Base-by-base conservation (phyloP, 2,113 vertebrate genomes). In the Pomatostomus ruficeps region DNA sequence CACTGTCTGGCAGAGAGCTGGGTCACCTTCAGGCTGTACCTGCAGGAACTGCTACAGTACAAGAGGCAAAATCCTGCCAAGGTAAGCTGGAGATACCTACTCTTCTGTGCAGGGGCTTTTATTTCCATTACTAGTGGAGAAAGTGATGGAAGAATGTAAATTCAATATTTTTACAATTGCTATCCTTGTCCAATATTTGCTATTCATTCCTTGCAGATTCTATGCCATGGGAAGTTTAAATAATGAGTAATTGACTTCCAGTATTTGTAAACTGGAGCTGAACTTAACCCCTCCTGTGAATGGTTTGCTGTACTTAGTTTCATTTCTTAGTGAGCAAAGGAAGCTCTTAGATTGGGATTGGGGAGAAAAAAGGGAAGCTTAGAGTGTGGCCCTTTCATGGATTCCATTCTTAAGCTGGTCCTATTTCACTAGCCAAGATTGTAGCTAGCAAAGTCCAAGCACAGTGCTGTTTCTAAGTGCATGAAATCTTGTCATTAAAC, bases 1-100 rank as follows among this genome's bases (percentile, higher is more conserved):
- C 98, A 99, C 96, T 99, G 98, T 97, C 98, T 99, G 95, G 99
- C 99, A 43, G 99, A 99, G 97, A 99, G 99, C 97, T 99, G 99
- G 98, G 97, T 99, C 98, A 99, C 98, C 97, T 99, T 98, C 97
- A 98, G 98, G 91, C 98, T 99, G 79, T 99, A 99, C 95, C 97
- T 99, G 92, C 98, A 99, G 97, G 99, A 99, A 96, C 98, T 98
- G 98, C 97, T 99, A 90, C 99, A 99, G 97, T 99, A 99, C 98
- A 99, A 99, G 96, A 98, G 96, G 58, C 99, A 99, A 97, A 99
- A 99, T 97, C 99, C 99, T 33, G 98, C 99, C 94, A 99, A 99
- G 99, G 99, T 99, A 97, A 95, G 68, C 57, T 93, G 61, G 86
- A 85, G 89, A 87, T 92, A 93, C 75, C 91, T 94, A 22, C 93